These are phyloP conservation scores for Diplogasteroides magnus DNA, from an alignment of 1,140 invertebrate species.

Conservation along the genomic window DNA sequence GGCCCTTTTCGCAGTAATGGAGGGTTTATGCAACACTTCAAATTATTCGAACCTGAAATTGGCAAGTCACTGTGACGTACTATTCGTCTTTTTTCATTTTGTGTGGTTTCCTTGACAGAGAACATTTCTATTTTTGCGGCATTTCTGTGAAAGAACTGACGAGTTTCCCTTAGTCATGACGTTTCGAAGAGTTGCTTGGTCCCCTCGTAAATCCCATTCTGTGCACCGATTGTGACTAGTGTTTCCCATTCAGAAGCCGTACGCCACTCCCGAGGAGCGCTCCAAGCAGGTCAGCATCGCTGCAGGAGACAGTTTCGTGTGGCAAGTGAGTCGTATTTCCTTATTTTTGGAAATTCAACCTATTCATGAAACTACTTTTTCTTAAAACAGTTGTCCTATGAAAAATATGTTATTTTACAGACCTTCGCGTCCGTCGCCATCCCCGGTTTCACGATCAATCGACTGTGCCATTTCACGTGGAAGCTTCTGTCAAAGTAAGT, in stretches of 20 bases:
- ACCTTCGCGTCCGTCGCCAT: conserved; percentile 80
- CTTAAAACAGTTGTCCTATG: background rate
- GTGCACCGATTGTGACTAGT: too few relatives aligned
- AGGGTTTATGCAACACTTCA: too few relatives aligned
- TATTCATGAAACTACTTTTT: too few relatives aligned
- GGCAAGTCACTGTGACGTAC: too few relatives aligned
- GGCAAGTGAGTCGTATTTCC: too few relatives aligned
- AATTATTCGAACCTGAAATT: too few relatives aligned
- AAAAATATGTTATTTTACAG: background rate
- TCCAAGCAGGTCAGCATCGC: conserved; percentile 56
- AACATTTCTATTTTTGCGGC: background rate
- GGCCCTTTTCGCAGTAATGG: too few relatives aligned
- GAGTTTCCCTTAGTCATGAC: background rate
- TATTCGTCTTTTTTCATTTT: too few relatives aligned
- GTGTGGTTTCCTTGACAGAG: conserved; percentile 17
- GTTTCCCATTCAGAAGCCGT: conserved; percentile 49
- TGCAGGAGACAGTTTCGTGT: conserved; percentile 75
- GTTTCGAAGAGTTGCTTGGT: background rate
- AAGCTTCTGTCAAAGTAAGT: conserved; percentile 59
- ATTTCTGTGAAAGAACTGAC: conserved; percentile 14
- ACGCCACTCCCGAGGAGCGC: conserved; percentile 31
- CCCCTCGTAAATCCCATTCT: conserved; percentile 1
- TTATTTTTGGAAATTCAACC: too few relatives aligned
- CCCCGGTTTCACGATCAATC: conserved; percentile 85
- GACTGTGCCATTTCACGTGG: conserved; percentile 67